phyloP scores from a whole-genome alignment of 1,140 invertebrate species.

The Teleogryllus occipitalis region DNA sequence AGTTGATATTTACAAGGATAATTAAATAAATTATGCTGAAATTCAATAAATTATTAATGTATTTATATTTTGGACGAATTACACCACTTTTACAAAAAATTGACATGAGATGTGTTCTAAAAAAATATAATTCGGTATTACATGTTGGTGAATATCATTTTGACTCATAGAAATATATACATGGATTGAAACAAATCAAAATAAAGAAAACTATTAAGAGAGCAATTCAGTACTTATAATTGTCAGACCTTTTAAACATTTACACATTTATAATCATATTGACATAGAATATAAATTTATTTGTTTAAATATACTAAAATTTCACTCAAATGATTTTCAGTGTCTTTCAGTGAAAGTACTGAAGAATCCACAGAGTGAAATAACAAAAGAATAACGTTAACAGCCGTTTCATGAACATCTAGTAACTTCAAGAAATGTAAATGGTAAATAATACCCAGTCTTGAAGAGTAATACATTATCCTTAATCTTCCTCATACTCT shows the following conservation, averaged over 20 bases:
- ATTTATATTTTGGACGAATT: conserved; percentile 2
- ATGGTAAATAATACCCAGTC: neutral
- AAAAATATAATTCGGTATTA: conserved; percentile 2
- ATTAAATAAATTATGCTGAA: neutral
- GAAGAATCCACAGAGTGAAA: neutral
- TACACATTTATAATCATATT: neutral
- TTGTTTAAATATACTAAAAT: neutral
- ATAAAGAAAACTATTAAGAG: neutral
- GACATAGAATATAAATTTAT: neutral
- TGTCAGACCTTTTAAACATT: neutral
- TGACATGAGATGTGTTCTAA: neutral
- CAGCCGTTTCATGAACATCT: neutral
- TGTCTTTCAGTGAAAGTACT: neutral
- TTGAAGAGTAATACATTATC: neutral
- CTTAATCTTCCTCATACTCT: neutral
- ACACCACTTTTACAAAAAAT: conserved; percentile 1
- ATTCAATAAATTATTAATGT: neutral
- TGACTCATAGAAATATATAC: neutral
- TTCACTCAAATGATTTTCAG: neutral
- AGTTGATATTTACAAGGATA: no score
- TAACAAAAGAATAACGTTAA: neutral
- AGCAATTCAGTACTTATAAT: neutral
- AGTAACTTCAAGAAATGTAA: neutral
- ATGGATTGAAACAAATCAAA: neutral
- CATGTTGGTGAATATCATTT: neutral